Evolutionary conservation across 2,113 vertebrate genomes (phyloP), one percentile per base, ranked within the genome.

Genomic region (Psittacus erithacus): DNA sequence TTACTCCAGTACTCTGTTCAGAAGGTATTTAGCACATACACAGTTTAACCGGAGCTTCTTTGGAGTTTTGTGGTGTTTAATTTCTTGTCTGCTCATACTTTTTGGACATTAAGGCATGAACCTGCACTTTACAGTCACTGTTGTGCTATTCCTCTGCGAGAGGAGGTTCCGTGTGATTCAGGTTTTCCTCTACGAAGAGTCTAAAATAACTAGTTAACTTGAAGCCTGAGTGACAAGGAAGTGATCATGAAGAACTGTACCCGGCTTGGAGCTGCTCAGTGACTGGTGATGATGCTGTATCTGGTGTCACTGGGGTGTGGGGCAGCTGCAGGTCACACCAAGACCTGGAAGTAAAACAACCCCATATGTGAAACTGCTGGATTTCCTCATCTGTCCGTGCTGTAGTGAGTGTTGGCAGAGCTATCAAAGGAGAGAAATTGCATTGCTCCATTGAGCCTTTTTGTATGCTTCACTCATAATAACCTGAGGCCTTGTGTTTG

Each of bases 41-140:
- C 23, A 31, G 67, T n/a, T 80, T 41, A 52, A 0, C 38, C 68
- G 74, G 67, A 50, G 79, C 52, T 65, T 31, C 11, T 25, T n/a
- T 49, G 43, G 73, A 73, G 50, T 78, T 75, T 39, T 84, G 78
- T 84, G 74, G 89, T 39, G 29, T 89, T 55, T 84, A 71, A 64
- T 90, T 90, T 76, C 94, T 88, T 84, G 41, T 57, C 52, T 89
- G 23, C 84, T 85, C 33, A 3, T 79, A 78, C 28, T 60, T 86
- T 90, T 69, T 74, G 71, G 53, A 20, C 46, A 31, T 23, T 3
- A 19, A 52, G n/a, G 33, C 41, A 25, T 16, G 49, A 41, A 74
- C 71, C 88, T 88, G 77, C 9, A 6, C 82, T 65, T 62, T 29
- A 24, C 31, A 90, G 88, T 94, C 85, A 82, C 63, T 77, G 18